Evolutionary conservation across 2,113 vertebrate genomes (phyloP), one percentile per base, ranked within the genome.

Genomic region (Megaceryle maxima): DNA sequence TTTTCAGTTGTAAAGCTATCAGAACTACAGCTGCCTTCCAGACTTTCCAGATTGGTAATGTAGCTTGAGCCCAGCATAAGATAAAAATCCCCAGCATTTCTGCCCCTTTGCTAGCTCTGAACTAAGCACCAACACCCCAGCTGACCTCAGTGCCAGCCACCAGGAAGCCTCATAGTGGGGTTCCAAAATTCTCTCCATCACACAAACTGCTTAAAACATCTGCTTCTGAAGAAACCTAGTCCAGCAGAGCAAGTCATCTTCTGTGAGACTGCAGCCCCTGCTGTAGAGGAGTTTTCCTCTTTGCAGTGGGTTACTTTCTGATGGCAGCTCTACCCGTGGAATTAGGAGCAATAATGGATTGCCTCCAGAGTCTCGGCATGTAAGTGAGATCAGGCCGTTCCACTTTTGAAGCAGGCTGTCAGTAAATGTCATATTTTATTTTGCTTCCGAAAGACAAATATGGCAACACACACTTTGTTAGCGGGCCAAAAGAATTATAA

Each of bases 381-480:
- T n/a, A 77, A 94, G 74, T 3, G 37, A 77, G 87, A 80, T 77
- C 90, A 86, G 88, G 59, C 90, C 29, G 10, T 90, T 90, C 93
- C 68, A 83, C 76, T 86, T 83, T 64, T 51, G 88, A 74, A 75
- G 80, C 83, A 29, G 48, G n/a, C 94, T 96, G 96, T 96, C 96
- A 96, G 96, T 97, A 96, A 95, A 92, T 92, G 94, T 94, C 96
- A 81, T 90, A 4, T 94, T 96, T 78, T 94, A 97, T 97, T 97
- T 90, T 53, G 7, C 83, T 95, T 89, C 92, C 16, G 20, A 91
- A 85, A 94, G 92, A 51, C 63, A 92, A 95, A 96, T 89, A 85
- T 60, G 86, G 96, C 90, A 97, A 96, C 46, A 53, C 62, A 50
- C 9, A 10, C 69, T 84, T 81, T 75, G 92, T 78, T 72, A 92